Base-by-base conservation (phyloP, 2,113 vertebrate species). In the Conger conger region DNA sequence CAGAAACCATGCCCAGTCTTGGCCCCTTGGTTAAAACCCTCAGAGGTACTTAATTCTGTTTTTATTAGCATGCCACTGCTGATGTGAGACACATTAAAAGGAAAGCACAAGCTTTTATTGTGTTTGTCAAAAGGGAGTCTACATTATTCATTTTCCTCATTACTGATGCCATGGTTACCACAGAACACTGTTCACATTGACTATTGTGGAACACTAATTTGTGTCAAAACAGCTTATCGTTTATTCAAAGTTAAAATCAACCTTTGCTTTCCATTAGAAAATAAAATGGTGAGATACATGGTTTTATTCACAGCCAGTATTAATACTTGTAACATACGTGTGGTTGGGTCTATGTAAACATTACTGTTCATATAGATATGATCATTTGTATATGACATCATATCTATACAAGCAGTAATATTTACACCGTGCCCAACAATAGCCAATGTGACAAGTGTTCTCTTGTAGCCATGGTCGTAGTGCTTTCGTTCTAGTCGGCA, bases 151-250 rank as follows among this genome's bases (percentile, higher is more conserved):
- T 87, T 82, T 88, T 90, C 91, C 83, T 93, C 86, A 93, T 86
- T 87, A 92, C 92, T 9, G 92, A 68, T 82, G 90, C 92, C 91
- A 91, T 93, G 92, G 93, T 89, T 89, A 94, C 93, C 79, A 82
- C 35, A 20, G 83, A 91, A 87, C 91, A 90, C 88, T 83, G 85
- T 80, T 82, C 86, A 68, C 82, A 83, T 17, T 15, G 36, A 90
- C 90, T 90, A 88, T 42, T 83, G 60, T 77, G 50, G 82, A 79
- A 76, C 81, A 83, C 57, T 83, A 83, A 18, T 81, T 30, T 8
- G 57, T 63, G 20, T 63, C 20, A 63, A 63, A 63, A 63, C 57
- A 63, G 4, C 57, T 23, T 27, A 27, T 27, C 18, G 3, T 63
- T 27, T 23, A 63, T 27, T 63, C 1, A 27, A 23, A 63, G 57